Percentiles rank a stretch among this genome's conserved stretches.
phyloP scores from a whole-genome alignment of 2,888 invertebrate species.

The Rhyacophila evoluta region DNA sequence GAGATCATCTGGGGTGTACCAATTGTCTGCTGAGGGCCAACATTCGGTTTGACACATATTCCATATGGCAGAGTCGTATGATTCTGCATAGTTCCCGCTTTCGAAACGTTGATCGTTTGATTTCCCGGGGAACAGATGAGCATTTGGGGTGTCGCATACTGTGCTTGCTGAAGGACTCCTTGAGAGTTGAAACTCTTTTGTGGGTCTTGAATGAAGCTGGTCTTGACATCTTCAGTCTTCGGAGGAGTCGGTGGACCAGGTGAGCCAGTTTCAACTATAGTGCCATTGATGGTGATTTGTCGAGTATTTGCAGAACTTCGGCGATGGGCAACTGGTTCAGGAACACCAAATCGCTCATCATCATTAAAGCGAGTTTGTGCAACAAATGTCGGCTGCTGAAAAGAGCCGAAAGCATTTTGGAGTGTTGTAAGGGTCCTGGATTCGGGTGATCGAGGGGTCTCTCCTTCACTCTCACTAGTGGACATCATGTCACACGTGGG shows the following conservation, averaged over 20 bases:
- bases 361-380: constrained; percentile 65
- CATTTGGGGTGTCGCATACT: constrained; percentile 70
- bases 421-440: constrained; percentile 67
- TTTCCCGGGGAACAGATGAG: constrained; percentile 65
- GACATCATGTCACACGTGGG: constrained; percentile 82
- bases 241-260: constrained; percentile 61
- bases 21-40: constrained; percentile 63
- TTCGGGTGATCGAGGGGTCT: constrained; percentile 72
- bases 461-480: constrained; percentile 86
- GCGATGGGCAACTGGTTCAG: constrained; percentile 68
- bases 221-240: constrained; percentile 60
- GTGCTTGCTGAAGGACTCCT: constrained; percentile 67
- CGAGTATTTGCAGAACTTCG: constrained; percentile 69
- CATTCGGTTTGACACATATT: constrained; percentile 66
- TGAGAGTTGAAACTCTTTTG: constrained; percentile 56
- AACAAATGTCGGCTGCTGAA: constrained; percentile 69
- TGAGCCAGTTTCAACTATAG: constrained; percentile 70
- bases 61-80: constrained; percentile 63
- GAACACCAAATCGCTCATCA: constrained; percentile 61
- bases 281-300: constrained; percentile 69
- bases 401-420: constrained; percentile 69
- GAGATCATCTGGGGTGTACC: constrained; percentile 67
- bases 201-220: constrained; percentile 60
- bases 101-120: constrained; percentile 62
- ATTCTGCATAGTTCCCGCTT: constrained; percentile 57